phyloP scores from a whole-genome alignment of 2,113 vertebrate genomes.

The Aix galericulata region DNA sequence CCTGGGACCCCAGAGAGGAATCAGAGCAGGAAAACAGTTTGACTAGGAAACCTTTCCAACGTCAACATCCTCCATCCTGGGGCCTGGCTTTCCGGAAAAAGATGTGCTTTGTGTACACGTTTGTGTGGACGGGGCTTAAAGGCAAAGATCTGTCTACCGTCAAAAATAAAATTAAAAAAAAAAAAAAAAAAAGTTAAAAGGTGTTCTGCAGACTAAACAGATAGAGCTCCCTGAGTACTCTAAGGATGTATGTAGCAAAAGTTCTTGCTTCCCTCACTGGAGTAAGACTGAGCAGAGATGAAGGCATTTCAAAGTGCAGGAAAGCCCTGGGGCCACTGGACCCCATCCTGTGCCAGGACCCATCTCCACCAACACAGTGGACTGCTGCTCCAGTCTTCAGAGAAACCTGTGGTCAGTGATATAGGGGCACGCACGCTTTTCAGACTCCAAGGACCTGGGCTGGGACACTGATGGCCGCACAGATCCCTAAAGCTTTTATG shows the following conservation, averaged over 20 bases:
- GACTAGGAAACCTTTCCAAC: conserved; percentile 61
- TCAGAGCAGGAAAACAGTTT: conserved; percentile 37
- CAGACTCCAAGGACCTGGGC: not conserved
- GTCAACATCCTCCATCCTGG: conserved; percentile 62
- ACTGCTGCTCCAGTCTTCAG: not conserved
- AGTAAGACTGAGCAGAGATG: not conserved
- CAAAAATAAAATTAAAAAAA: not conserved
- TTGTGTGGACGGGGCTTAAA: not conserved
- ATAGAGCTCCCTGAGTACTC: not conserved
- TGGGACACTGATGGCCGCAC: not conserved
- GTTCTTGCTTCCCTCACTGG: not conserved
- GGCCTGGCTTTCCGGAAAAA: conserved; percentile 43
- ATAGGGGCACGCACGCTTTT: not conserved
- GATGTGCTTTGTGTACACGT: not conserved
- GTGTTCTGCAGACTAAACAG: not conserved
- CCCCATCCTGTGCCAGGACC: not conserved
- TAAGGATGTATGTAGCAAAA: not conserved
- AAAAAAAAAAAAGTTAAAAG: not conserved
- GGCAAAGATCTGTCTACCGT: not conserved
- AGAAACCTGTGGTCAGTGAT: not conserved
- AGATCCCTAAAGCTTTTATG: not conserved
- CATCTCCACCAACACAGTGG: not conserved
- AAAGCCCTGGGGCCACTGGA: not conserved
- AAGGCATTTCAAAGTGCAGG: not conserved
- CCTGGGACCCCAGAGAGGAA: conserved; percentile 10